Base-by-base conservation (phyloP, 1,140 invertebrate genomes). In the Coenobita brevimanus region DNA sequence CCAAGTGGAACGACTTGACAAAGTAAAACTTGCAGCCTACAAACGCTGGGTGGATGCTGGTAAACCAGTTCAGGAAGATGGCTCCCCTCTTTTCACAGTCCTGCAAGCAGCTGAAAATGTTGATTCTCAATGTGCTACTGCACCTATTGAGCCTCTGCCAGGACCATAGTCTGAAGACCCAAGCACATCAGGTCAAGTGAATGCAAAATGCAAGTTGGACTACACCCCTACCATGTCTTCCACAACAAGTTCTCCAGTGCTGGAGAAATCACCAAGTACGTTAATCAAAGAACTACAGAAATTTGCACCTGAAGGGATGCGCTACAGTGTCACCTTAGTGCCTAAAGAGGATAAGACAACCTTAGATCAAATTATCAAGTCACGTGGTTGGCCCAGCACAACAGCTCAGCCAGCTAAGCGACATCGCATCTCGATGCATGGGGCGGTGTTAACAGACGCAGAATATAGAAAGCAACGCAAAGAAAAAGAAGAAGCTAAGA, bases 351-450 rank as follows among this genome's bases (percentile, higher is more conserved):
- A 69, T 41, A 57, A 82, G 38, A 82, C 60, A 24, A 13, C 54
- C 6, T 67, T 82, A 15, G 80, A 82, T 4, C 4, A 30, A 24
- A 57, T 82, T 43, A 67, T 82, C n/a, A 82, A 82, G 27, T 62
- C 80, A 17, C 6, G 62, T 6, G 80, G 80, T 69, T 57, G 80
- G 6, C 80, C 80, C 3, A 82, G 57, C 30, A 82, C 57, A 27
- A 6, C 80, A 64, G 3, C 38, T 36, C 80, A 13, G 60, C 80
- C 80, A 10, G 4, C 6, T 4, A 82, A 82, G 33, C 38, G 80
- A 36, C 30, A 82, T 38, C 54, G 60, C 3, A 67, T 82, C n/a
- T 82, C 80, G 10, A 82, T 82, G 80, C 80, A 82, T 82, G 80
- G 80, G 30, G 54, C 80, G 33, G 41, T 67, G 15, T 30, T 67